Percentiles rank a stretch among this genome's conserved stretches.
Conservation (phyloP, 2,113 vertebrate species). For the Rhadina sibilatrix region DNA sequence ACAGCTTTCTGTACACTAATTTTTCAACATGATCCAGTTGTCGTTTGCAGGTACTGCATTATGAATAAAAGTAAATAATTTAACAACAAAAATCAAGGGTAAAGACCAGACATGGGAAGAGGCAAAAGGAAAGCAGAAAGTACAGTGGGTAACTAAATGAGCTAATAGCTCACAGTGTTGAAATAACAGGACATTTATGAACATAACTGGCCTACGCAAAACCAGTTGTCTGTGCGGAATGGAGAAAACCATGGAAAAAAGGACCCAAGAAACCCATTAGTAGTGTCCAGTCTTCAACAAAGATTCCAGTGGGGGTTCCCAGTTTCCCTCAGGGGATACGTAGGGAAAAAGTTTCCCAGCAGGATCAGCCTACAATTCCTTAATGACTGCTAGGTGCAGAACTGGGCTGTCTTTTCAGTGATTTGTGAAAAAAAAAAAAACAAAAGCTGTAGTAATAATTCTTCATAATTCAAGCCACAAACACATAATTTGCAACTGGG, state of each 20-base stretch:
- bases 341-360: background rate
- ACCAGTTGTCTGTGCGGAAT: background rate
- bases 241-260: background rate
- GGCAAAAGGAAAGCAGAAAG: background rate
- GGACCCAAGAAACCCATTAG: background rate
- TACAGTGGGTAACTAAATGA: background rate
- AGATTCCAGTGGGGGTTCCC: background rate
- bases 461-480: background rate
- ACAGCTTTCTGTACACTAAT: background rate
- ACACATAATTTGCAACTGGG: background rate
- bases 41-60: background rate
- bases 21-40: background rate
- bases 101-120: background rate
- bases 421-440: background rate
- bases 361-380: background rate
- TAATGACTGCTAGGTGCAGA: background rate
- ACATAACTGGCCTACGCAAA: background rate
- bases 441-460: fast-evolving
- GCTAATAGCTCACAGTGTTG: fast-evolving
- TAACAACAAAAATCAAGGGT: background rate
- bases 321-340: background rate
- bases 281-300: background rate
- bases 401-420: background rate
- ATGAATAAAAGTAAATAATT: background rate
- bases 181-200: background rate